Percentiles rank a stretch among this genome's conserved stretches.
Conservation (phyloP, 2,113 vertebrate species). For the Melanotaenia duboulayi region DNA sequence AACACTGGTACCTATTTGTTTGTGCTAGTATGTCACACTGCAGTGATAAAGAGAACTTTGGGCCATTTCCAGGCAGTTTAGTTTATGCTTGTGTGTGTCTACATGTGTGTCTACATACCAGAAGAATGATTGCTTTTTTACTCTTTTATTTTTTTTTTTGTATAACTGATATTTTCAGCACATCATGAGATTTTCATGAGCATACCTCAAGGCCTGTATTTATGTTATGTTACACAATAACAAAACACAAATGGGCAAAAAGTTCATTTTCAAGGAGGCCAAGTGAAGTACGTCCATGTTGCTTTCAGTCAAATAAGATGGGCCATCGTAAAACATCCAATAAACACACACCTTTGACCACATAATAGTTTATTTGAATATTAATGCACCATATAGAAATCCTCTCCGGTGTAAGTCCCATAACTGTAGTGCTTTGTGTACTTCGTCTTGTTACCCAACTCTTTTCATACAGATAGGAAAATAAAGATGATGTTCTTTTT, state of each 20-base stretch:
- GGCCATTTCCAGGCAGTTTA: slow-evolving; percentile 53
- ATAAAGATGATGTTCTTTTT: slow-evolving; percentile 55
- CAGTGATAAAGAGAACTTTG: slow-evolving; percentile 23
- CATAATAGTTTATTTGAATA: slow-evolving; percentile 63
- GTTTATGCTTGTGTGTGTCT: not conserved
- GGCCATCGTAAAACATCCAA: slow-evolving; percentile 59
- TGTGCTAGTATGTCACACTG: slow-evolving; percentile 15
- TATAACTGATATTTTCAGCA: slow-evolving; percentile 62
- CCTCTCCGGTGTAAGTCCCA: slow-evolving; percentile 38
- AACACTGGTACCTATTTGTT: not conserved
- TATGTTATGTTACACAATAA: slow-evolving; percentile 61
- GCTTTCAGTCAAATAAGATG: slow-evolving; percentile 36
- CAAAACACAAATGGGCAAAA: slow-evolving; percentile 38
- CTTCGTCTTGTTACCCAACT: no score
- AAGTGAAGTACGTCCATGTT: not conserved
- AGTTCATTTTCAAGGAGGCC: slow-evolving; percentile 34
- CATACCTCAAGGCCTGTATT: slow-evolving; percentile 66
- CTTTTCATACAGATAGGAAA: slow-evolving; percentile 44
- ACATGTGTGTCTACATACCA: slow-evolving; percentile 2
- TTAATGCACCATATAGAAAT: slow-evolving; percentile 55
- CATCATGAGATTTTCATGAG: slow-evolving; percentile 67
- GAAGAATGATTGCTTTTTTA: slow-evolving; percentile 20
- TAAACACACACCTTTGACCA: slow-evolving; percentile 63
- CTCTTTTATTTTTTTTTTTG: slow-evolving; percentile 32
- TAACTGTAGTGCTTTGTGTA: slow-evolving; percentile 40